Evolutionary conservation across 2,888 invertebrate genomes (phyloP).

Genomic region (Ligdia adustata): DNA sequence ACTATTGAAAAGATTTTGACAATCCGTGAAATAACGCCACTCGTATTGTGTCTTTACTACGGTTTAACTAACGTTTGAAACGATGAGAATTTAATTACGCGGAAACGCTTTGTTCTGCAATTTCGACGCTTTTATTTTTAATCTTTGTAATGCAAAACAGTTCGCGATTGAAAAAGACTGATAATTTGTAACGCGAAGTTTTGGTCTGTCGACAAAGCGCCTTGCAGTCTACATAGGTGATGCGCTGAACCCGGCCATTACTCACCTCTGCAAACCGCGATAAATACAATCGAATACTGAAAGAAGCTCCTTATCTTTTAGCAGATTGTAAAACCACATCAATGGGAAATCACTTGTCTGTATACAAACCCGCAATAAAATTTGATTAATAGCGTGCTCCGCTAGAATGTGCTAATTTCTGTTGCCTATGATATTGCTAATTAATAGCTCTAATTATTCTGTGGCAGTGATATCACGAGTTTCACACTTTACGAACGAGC

Average conservation of each 20-base stretch:
- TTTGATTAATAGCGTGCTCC: slow-evolving; percentile 39
- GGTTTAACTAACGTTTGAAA: slow-evolving; percentile 21
- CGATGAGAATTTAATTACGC: slow-evolving; percentile 23
- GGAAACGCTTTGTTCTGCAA: slow-evolving; percentile 20
- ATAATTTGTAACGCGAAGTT: slow-evolving; percentile 27
- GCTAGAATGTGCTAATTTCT: slow-evolving; percentile 53
- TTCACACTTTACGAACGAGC: slow-evolving; percentile 58
- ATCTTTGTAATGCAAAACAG: slow-evolving; percentile 24
- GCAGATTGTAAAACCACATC: slow-evolving; percentile 46
- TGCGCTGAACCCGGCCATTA: slow-evolving; percentile 35
- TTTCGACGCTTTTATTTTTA: slow-evolving; percentile 31
- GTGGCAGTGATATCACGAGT: slow-evolving; percentile 67
- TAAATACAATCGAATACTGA: slow-evolving; percentile 35
- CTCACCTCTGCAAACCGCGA: slow-evolving; percentile 38
- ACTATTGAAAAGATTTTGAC: slow-evolving; percentile 9
- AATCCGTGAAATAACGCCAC: slow-evolving; percentile 21
- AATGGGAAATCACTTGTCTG: slow-evolving; percentile 35
- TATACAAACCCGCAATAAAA: slow-evolving; percentile 35
- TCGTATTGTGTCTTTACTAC: slow-evolving; percentile 19
- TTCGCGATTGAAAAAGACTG: slow-evolving; percentile 17
- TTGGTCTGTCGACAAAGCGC: slow-evolving; percentile 46
- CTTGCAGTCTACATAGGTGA: slow-evolving; percentile 53
- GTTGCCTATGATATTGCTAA: slow-evolving; percentile 62
- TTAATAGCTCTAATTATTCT: slow-evolving; percentile 55
- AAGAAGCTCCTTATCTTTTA: slow-evolving; percentile 38